Evolutionary conservation across 2,113 vertebrate species (phyloP), one percentile per base, ranked within the genome.

Genomic region (Chaetodon trifascialis): DNA sequence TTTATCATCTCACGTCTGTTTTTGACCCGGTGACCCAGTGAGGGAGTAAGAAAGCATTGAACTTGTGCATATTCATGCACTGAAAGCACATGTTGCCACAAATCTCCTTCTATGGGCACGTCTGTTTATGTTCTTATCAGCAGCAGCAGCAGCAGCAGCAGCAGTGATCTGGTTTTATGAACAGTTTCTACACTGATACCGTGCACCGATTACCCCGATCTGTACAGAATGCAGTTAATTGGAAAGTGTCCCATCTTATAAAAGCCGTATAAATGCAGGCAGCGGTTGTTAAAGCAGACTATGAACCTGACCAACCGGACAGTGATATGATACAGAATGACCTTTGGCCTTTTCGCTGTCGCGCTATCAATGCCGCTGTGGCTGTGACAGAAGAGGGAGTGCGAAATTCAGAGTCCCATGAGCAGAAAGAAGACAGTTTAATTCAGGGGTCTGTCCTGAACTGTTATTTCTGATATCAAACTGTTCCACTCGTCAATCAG

Each of bases 221-320:
- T 23, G 59, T 19, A 9, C 46, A 0, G 16, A 2, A 42, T 7
- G 17, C 30, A 9, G 2, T n/a, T 11, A 2, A 25, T 5, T 86
- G 7, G 71, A 78, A 63, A 10, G 7, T 55, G 51, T 79, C 67
- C 55, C 46, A 79, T 86, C 78, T 76, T 46, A 56, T 81, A 62
- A 73, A 30, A 23, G 60, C 42, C 17, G 7, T 56, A 58, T 65
- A 62, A 76, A 82, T 62, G 68, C 49, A 59, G 21, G 15, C 56
- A 42, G 79, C 4, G 1, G 47, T 63, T 51, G 70, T 84, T 73
- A 62, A 75, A 72, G 34, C 23, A 73, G 63, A 88, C 80, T 84
- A 15, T 84, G 74, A 47, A 65, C 79, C 55, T 71, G 68, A 76
- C 63, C 54, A 59, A 52, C 40, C 81, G 76, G 86, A 80, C 86